These are phyloP conservation scores for Ophiodon elongatus DNA, from an alignment of 2,113 vertebrate genomes.

Conservation along the genomic window DNA sequence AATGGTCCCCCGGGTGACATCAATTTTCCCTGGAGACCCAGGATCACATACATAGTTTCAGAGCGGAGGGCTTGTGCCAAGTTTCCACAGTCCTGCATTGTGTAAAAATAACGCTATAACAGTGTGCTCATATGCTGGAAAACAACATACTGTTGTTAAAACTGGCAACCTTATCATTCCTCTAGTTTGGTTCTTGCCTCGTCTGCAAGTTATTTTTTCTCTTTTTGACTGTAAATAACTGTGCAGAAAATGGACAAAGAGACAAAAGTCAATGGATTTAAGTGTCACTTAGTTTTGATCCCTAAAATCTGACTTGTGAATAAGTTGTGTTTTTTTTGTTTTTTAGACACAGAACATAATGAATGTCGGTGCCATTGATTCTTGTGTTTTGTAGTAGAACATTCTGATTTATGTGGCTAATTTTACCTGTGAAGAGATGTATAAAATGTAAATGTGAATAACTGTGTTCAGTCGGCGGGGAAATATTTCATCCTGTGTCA, in stretches of 20 bases:
- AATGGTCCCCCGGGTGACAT: conserved; percentile 25
- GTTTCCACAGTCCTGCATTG: conserved; percentile 17
- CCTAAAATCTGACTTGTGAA: conserved; percentile 19
- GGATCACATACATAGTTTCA: conserved; percentile 41
- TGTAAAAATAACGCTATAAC: conserved; percentile 21
- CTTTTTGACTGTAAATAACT: conserved; percentile 25
- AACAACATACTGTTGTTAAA: not conserved
- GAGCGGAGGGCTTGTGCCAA: conserved; percentile 27
- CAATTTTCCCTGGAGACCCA: conserved; percentile 20
- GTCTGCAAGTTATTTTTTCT: conserved; percentile 1
- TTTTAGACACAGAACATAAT: conserved; percentile 6
- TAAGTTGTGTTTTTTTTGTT: not conserved
- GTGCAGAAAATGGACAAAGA: not conserved
- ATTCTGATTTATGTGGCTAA: not conserved
- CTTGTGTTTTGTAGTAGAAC: conserved; percentile 3
- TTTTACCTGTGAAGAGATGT: conserved; percentile 17
- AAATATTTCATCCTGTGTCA: conserved; percentile 7
- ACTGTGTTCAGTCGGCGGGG: conserved; percentile 13
- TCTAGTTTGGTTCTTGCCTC: not conserved
- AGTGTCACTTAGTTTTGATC: conserved; percentile 2
- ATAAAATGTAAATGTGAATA: conserved; percentile 36
- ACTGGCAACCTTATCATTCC: not conserved
- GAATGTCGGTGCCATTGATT: conserved; percentile 27
- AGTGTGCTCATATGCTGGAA: not conserved
- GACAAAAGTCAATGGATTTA: not conserved